Conservation (phyloP, 2,888 invertebrate genomes). For the Augochlorella aurata region DNA sequence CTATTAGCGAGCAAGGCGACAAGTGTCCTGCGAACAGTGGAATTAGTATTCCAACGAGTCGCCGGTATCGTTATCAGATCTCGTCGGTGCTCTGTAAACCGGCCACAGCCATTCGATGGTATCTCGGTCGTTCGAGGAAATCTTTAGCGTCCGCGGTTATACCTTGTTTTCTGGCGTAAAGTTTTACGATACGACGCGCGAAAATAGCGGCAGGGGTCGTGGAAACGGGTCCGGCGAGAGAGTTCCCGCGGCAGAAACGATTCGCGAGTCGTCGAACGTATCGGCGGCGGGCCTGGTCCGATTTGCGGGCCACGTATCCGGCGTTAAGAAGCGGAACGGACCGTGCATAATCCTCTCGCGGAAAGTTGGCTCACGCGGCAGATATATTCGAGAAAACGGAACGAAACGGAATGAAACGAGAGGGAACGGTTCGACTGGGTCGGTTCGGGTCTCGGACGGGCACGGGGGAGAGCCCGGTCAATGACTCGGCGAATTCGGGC, state of each 20-base stretch:
- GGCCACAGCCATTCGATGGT: constrained; percentile 27
- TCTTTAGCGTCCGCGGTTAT: constrained; percentile 29
- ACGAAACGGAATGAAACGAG: no score
- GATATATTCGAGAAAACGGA: background rate
- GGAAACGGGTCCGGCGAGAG: background rate
- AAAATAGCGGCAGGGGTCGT: constrained; percentile 15
- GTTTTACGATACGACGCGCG: constrained; percentile 44
- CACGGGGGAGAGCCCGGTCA: background rate
- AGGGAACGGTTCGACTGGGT: no score
- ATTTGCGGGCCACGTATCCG: constrained; percentile 27
- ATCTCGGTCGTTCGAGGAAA: constrained; percentile 42
- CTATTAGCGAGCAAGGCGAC: constrained; percentile 18
- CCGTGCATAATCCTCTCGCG: constrained; percentile 15
- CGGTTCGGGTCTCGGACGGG: background rate
- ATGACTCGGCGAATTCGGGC: constrained; percentile 3
- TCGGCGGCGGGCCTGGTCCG: background rate
- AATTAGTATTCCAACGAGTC: constrained; percentile 46
- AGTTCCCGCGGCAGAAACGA: background rate
- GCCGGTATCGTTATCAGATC: constrained; percentile 38
- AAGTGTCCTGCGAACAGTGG: constrained; percentile 27
- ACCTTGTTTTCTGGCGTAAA: constrained; percentile 25
- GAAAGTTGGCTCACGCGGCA: background rate
- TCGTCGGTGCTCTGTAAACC: background rate
- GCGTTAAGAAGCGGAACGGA: constrained; percentile 13
- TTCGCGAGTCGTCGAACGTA: background rate